Base-by-base conservation (phyloP, 2,113 vertebrate species). In the Phoenicopterus ruber region DNA sequence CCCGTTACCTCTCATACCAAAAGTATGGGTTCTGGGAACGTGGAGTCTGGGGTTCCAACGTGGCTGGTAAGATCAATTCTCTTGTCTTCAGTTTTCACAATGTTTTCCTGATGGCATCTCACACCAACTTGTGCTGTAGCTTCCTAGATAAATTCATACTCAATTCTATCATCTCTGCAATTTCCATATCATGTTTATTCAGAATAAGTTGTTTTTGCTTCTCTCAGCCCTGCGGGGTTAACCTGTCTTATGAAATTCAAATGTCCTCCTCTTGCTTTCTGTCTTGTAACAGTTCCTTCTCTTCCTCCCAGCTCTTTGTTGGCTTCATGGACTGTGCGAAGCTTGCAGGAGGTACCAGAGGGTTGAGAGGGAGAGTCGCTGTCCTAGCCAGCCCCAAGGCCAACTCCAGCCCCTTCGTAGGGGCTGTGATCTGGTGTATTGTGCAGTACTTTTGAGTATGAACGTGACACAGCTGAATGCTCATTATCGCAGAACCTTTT, bases 121-220 rank as follows among this genome's bases (percentile, higher is more conserved):
- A 6, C 42, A 92, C 77, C 79, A 70, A 69, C 66, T 86, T 63
- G 62, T 17, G 34, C 93, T 88, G 67, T 74, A 86, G 62, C 77
- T 92, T 97, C 79, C 62, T 50, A 91, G 96, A 97, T 82, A 95
- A 97, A 97, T 93, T 78, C 88, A 50, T 67, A 65, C 90, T 96
- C 93, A 91, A 49, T 95, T 84, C 93, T 90, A 94, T 96, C 92
- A 94, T 96, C 92, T 95, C 66, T 17, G 47, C 40, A 62, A 98
- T 97, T 98, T 97, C 96, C 97, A 98, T 98, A 97, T 97, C 97
- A 98, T 97, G 96, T 98, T 97, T 98, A 98, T 98, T 97, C 97
- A 97, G 96, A 97, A 84, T 97, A 97, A 96, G 94, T 94, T 96
- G 94, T 34, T 97, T 97, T 96, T 97, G 93, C 96, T 96, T 95